Percentiles rank a stretch among this genome's conserved stretches.
Conservation (phyloP, 2,797 vertebrate species). For the Gephyroberyx darwinii region DNA sequence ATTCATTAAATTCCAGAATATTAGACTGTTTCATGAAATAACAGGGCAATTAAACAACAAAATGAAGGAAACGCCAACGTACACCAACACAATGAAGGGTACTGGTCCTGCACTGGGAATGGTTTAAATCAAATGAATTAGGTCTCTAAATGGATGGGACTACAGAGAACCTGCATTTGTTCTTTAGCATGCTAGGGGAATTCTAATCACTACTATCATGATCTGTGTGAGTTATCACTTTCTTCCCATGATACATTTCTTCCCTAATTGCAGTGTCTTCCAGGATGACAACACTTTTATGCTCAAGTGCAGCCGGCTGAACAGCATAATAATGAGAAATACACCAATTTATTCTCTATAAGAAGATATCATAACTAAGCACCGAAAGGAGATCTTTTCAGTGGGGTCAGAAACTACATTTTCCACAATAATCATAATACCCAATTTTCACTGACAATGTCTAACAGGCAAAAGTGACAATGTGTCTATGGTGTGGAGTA, state of each 20-base stretch:
- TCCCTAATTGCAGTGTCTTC: constrained; percentile 62
- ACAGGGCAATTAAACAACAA: too few species aligned
- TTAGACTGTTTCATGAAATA: too few species aligned
- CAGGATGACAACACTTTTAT: constrained; percentile 62
- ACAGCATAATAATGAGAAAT: constrained; percentile 65
- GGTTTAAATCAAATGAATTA: constrained; percentile 25
- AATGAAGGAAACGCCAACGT: background rate
- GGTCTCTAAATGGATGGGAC: constrained; percentile 7
- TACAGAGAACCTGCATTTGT: constrained; percentile 7
- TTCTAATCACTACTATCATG: constrained; percentile 36
- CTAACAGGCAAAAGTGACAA: too few species aligned
- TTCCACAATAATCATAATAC: too few species aligned
- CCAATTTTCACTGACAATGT: too few species aligned
- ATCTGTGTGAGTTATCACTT: constrained; percentile 39
- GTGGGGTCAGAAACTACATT: too few species aligned
- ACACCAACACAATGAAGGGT: background rate
- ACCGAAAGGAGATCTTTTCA: constrained; percentile 13
- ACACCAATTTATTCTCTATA: constrained; percentile 48
- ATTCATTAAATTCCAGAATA: too few species aligned
- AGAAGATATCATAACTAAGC: constrained; percentile 22
- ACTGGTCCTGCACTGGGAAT: background rate
- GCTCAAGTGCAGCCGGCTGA: constrained; percentile 50
- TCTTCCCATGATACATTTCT: constrained; percentile 56
- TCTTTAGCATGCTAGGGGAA: constrained; percentile 29
- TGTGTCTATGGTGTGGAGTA: too few species aligned